Percentiles rank a stretch among this genome's conserved stretches.
Conservation (phyloP, 1,140 invertebrate species). For the Pseudomyrmex dendroicus region DNA sequence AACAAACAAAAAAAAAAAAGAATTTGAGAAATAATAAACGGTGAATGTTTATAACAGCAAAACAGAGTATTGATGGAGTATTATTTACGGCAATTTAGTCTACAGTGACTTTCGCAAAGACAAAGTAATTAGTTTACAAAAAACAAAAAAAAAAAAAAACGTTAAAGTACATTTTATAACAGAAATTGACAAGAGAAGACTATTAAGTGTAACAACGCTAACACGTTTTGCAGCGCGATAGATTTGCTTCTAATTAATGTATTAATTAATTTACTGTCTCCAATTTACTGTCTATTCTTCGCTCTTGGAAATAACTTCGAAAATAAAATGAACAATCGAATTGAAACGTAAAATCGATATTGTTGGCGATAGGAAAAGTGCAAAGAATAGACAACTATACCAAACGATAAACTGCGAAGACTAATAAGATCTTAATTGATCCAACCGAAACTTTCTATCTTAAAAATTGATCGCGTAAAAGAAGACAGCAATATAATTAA, state of each 20-base stretch:
- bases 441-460: background rate
- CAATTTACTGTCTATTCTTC: background rate
- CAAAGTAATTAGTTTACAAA: too few relatives aligned
- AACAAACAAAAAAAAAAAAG: constrained; percentile 14
- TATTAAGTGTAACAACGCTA: background rate
- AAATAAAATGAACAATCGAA: constrained; percentile 26
- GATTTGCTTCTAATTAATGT: constrained; percentile 31
- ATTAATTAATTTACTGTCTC: background rate
- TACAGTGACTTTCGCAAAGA: too few relatives aligned
- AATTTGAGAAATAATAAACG: background rate
- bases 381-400: constrained; percentile 1
- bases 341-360: constrained; percentile 39
- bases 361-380: constrained; percentile 40
- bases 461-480: background rate
- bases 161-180: constrained; percentile 3
- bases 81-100: background rate
- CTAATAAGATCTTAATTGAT: constrained; percentile 2
- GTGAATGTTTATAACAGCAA: background rate
- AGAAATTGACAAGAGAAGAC: background rate
- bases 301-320: constrained; percentile 31
- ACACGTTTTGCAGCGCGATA: background rate
- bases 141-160: background rate
- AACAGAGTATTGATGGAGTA: background rate
- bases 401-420: background rate
- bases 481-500: background rate